Evolutionary conservation across 2,113 vertebrate species (phyloP).

Genomic region (human (Homo sapiens)): GRCh38 chr13:25233501-25234000

Average conservation of each 20-base stretch:
- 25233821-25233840: neutral
- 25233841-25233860: neutral
- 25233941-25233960: neutral
- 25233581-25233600: neutral
- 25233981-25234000: neutral
- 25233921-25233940: neutral
- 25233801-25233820: neutral
- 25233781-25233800: neutral
- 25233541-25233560: neutral
- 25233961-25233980: too few species aligned
- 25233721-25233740: neutral
- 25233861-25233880: neutral
- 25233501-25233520: neutral
- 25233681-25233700: neutral
- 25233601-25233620: neutral
- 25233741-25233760: neutral
- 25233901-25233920: neutral
- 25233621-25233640: neutral
- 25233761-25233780: neutral
- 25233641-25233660: neutral
- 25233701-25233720: neutral
- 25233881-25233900: neutral
- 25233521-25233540: neutral
- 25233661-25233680: neutral
- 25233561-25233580: neutral